Evolutionary conservation across 2,797 vertebrate species (phyloP), one percentile per base, ranked within the genome.

Genomic region (Chelon labrosus): DNA sequence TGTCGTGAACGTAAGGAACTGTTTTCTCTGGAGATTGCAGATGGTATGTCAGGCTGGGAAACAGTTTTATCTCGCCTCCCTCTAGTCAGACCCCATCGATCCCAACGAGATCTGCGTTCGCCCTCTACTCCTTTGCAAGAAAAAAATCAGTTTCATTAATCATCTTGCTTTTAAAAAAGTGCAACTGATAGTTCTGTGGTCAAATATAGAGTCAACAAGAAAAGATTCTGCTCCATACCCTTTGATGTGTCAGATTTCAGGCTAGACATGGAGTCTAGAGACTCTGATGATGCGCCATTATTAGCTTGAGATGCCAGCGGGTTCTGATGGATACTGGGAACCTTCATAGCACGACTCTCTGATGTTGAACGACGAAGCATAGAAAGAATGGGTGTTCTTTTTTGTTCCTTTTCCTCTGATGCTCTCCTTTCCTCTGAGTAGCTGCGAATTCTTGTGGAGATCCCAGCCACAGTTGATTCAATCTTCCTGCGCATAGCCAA

Each of bases 31-130:
- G 94, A 94, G 84, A 97, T 93, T 44, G 96, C 95, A 59, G 94
- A 87, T 13, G 97, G 96, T 84, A 99, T 96, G 89, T 96, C 96
- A 19, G 97, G 96, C 89, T 99, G 98, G 0, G 97, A 99, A 2
- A 94, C 89, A 0, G 93, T 95, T 88, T 97, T 98, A 88, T 97
- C 96, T 82, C 94, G 95, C 82, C 89, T 95, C 42, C 94, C 90
- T 76, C 97, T 93, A 0, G 96, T 96, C 77, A 99, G 83, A 5
- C 97, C 97, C 98, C 97, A 98, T 49, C 97, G 93, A 80, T 98
- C 97, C 97, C 98, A 99, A 69, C 97, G 95, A 5, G 95, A 97
- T 75, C 94, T 90, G 4, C 91, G 93, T 5, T 96, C 96, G 62
- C 42, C 85, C 65, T 92, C 96, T 70, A 52, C 75, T 27, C 86